phyloP scores from a whole-genome alignment of 2,797 vertebrate species.

The Euphonia xanthogaster region DNA sequence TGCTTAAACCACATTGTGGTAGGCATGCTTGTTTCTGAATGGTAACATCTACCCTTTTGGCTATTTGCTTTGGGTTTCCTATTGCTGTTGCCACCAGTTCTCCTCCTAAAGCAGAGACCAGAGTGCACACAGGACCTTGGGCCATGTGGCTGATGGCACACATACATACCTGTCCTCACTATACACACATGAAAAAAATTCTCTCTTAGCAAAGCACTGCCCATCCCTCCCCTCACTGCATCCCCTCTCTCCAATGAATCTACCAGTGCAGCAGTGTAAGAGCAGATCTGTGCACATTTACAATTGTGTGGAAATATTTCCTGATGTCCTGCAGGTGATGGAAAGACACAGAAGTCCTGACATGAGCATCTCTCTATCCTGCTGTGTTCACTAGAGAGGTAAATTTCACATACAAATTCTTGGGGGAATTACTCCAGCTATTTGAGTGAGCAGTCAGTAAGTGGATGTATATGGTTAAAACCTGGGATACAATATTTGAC shows the following conservation, averaged over 20 bases:
- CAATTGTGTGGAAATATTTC: background rate
- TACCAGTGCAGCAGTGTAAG: accelerated
- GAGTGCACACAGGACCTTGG: background rate
- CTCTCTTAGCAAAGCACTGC: background rate
- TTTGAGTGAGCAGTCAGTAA: background rate
- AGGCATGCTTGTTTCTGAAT: background rate
- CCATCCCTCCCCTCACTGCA: background rate
- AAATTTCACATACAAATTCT: background rate
- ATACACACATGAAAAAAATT: background rate
- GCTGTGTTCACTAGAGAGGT: accelerated
- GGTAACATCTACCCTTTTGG: background rate
- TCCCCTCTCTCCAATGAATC: too few species aligned
- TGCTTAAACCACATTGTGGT: background rate
- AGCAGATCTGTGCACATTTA: background rate
- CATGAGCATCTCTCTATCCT: background rate
- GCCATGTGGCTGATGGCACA: background rate
- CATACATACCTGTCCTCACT: background rate
- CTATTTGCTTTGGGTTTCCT: background rate
- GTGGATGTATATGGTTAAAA: background rate
- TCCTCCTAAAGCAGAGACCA: background rate
- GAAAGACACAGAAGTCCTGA: background rate
- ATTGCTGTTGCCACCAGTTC: background rate
- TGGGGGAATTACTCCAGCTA: background rate
- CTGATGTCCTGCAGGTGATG: background rate
- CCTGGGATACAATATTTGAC: background rate